A percentile compares a stretch with the other conserved stretches of the same genome.
These are phyloP conservation scores for Linnaemya tessellans DNA, from an alignment of 2,888 invertebrate species.

Conservation along the genomic window DNA sequence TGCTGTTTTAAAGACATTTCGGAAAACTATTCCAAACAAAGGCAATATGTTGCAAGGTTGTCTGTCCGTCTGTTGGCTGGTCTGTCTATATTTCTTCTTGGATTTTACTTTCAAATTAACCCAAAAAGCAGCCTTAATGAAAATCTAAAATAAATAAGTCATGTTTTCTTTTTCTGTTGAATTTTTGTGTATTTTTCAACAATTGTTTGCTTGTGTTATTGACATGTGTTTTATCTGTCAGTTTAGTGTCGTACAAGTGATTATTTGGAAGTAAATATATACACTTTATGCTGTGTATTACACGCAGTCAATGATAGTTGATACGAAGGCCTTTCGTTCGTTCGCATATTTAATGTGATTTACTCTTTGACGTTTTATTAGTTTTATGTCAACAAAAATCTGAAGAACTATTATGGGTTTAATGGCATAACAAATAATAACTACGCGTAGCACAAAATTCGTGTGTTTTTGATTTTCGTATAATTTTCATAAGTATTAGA, in stretches of 20 bases:
- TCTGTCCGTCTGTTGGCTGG: background rate
- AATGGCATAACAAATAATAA: background rate
- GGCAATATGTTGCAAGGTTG: slow-evolving; percentile 37
- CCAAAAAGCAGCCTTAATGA: slow-evolving; percentile 12
- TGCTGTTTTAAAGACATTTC: background rate
- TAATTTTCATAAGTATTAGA: too few relatives aligned
- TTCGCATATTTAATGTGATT: background rate
- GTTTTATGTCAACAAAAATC: slow-evolving; percentile 24
- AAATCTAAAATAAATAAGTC: background rate
- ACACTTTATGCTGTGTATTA: slow-evolving; percentile 32
- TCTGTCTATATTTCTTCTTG: background rate
- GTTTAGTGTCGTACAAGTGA: slow-evolving; percentile 56
- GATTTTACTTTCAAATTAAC: slow-evolving; percentile 34
- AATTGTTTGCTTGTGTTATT: slow-evolving; percentile 37
- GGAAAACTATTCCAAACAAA: background rate
- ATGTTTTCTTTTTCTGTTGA: too few relatives aligned
- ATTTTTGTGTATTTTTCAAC: background rate
- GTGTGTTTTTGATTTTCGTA: background rate
- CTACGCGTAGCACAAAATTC: background rate
- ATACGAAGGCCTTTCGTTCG: background rate
- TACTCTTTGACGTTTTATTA: slow-evolving; percentile 3
- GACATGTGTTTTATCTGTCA: slow-evolving; percentile 56
- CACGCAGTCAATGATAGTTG: background rate
- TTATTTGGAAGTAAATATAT: slow-evolving; percentile 56
- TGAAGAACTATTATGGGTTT: slow-evolving; percentile 8